phyloP scores from a whole-genome alignment of 2,888 invertebrate genomes.

The Hermaeophaga mercurialis region DNA sequence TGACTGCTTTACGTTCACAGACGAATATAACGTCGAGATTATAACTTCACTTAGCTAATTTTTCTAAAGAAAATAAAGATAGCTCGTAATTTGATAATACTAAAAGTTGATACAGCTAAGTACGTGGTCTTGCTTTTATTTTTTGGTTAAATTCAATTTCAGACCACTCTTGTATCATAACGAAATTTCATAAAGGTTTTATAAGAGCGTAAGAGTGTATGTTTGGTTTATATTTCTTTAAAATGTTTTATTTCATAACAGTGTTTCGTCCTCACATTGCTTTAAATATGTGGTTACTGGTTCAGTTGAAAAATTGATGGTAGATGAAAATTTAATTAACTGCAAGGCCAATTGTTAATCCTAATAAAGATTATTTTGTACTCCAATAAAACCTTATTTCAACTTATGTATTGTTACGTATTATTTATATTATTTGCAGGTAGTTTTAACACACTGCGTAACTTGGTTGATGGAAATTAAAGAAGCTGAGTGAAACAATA shows the following conservation, averaged over 20 bases:
- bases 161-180: constrained; percentile 17
- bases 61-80: constrained; percentile 30
- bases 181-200: constrained; percentile 13
- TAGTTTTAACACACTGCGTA: no score
- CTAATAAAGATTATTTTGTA: no score
- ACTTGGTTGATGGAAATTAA: no score
- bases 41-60: constrained; percentile 42
- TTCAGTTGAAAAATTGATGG: no score
- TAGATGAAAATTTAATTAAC: no score
- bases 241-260: not conserved
- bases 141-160: constrained; percentile 22
- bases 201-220: constrained; percentile 8
- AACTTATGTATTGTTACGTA: no score
- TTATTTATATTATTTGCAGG: no score
- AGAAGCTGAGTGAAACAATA: no score
- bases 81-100: constrained; percentile 28
- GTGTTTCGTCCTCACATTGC: no score
- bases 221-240: constrained; percentile 11
- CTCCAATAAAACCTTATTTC: no score
- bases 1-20: constrained; percentile 35
- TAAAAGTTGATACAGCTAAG: constrained; percentile 16
- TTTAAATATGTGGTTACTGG: no score
- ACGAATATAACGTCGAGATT: constrained; percentile 41
- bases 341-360: no score
- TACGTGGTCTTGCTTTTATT: constrained; percentile 15